Conservation (phyloP, 2,113 vertebrate genomes). For the Pachyramphus minor region DNA sequence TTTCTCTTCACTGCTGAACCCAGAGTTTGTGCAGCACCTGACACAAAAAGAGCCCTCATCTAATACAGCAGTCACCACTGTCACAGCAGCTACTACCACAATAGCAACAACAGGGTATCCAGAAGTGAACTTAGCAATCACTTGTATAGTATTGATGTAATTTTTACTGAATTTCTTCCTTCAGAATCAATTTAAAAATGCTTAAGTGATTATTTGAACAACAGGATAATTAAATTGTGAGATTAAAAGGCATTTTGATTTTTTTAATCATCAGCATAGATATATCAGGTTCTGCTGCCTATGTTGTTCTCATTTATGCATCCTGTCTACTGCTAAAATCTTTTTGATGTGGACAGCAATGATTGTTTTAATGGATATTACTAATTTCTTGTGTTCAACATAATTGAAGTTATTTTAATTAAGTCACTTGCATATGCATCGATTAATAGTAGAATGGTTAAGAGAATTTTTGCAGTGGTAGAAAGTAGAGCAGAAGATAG, state of each 20-base stretch:
- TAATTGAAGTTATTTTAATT: conserved; percentile 58
- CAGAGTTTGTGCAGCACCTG: background rate
- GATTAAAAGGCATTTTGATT: conserved; percentile 45
- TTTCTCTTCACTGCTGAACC: background rate
- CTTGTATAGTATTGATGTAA: background rate
- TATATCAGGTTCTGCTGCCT: background rate
- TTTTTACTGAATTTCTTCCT: conserved; percentile 35
- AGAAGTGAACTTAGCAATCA: background rate
- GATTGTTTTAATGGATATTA: conserved; percentile 41
- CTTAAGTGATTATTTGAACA: conserved; percentile 25
- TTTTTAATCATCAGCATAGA: background rate
- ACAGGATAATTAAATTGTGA: conserved; percentile 42
- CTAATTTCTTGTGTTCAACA: conserved; percentile 53
- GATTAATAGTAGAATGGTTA: conserved; percentile 26
- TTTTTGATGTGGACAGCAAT: conserved; percentile 49
- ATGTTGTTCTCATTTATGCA: background rate
- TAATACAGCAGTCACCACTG: background rate
- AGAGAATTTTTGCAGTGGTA: conserved; percentile 39
- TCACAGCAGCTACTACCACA: background rate
- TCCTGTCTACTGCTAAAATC: conserved; percentile 25
- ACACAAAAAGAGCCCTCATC: background rate
- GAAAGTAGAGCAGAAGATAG: conserved; percentile 12
- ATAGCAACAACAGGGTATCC: background rate
- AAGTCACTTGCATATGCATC: conserved; percentile 35
- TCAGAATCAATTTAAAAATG: conserved; percentile 31